These are phyloP conservation scores for Drosophila sproati DNA, from an alignment of 1,140 invertebrate genomes.

Conservation along the genomic window DNA sequence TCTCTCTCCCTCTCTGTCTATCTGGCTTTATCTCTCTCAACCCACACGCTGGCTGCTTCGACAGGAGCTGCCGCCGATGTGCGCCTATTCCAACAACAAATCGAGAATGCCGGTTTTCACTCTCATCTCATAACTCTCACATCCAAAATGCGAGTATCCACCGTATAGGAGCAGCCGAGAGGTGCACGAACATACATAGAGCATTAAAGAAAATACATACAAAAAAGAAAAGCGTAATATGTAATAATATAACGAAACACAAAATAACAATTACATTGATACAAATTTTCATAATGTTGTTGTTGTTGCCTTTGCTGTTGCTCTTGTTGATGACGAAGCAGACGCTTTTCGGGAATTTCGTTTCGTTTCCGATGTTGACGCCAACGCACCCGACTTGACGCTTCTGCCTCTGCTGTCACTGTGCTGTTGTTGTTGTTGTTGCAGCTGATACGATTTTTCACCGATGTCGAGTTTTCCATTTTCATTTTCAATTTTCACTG, in stretches of 20 bases:
- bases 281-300: constrained; percentile 17
- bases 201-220: constrained; percentile 13
- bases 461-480: constrained; percentile 77
- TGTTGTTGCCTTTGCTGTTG: constrained; percentile 3
- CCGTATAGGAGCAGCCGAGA: constrained; percentile 1
- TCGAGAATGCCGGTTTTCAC: constrained; percentile 66
- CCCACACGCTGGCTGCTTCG: constrained; percentile 40
- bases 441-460: constrained; percentile 69
- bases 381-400: constrained; percentile 70
- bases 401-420: constrained; percentile 23
- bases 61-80: constrained; percentile 39
- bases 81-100: constrained; percentile 39
- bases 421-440: constrained; percentile 26
- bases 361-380: constrained; percentile 65
- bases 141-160: constrained; percentile 19
- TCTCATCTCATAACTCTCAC: constrained; percentile 20
- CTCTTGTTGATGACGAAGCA: constrained; percentile 46
- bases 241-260: constrained; percentile 46
- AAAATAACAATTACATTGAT: constrained; percentile 72
- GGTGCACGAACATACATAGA: constrained; percentile 29
- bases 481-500: constrained; percentile 82
- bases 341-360: constrained; percentile 73
- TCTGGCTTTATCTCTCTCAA: constrained; percentile 18
- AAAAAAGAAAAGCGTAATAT: constrained; percentile 19
- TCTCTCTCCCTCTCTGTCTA: neutral